A percentile compares a stretch with the other conserved stretches of the same genome.
phyloP scores from a whole-genome alignment of 2,113 vertebrate genomes.

The Eulemur rufifrons region DNA sequence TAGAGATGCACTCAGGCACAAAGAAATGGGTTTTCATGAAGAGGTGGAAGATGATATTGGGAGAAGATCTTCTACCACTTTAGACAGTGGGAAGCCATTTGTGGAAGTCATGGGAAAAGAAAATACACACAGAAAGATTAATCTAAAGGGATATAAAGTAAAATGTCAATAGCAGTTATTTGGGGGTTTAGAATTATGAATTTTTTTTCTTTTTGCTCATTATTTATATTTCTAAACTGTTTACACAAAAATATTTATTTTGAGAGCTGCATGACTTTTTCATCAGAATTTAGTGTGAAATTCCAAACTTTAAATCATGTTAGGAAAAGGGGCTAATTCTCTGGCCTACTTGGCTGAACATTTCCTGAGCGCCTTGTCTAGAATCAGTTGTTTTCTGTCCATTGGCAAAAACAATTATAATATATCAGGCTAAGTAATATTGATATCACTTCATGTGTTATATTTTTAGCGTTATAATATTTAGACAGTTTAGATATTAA shows the following conservation, averaged over 20 bases:
- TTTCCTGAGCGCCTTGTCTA: not conserved
- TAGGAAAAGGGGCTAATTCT: not conserved
- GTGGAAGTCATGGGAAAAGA: not conserved
- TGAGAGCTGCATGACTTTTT: slow-evolving; percentile 3
- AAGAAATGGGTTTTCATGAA: not conserved
- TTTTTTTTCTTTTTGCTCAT: not conserved
- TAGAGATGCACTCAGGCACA: not conserved
- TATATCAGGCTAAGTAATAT: not conserved
- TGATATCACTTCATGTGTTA: not conserved
- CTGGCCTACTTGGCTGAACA: not conserved
- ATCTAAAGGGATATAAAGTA: not conserved
- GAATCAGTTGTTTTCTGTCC: not conserved
- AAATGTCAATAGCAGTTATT: slow-evolving; percentile 2
- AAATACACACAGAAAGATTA: not conserved
- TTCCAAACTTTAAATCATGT: not conserved
- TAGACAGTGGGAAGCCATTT: not conserved
- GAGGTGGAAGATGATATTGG: not conserved
- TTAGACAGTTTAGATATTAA: too few relatives aligned
- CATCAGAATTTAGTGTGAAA: not conserved
- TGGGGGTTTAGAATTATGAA: not conserved
- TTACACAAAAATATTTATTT: not conserved
- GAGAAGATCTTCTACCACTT: not conserved
- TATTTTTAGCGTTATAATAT: not conserved
- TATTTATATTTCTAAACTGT: not conserved
- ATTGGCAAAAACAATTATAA: not conserved